Evolutionary conservation across 2,113 vertebrate genomes (phyloP).

Genomic region (Lepidothrix coronata): DNA sequence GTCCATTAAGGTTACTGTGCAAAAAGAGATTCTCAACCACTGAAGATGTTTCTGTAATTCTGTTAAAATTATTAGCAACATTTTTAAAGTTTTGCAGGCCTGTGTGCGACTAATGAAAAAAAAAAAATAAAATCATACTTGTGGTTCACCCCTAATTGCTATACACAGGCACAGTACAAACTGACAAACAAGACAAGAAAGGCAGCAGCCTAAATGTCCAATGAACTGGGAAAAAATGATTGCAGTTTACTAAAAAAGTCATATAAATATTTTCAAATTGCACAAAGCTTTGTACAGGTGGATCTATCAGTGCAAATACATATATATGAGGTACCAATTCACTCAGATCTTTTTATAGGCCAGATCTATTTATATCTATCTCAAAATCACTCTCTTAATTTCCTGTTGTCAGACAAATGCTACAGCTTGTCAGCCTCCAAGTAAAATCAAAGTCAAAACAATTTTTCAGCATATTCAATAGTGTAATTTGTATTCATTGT

Average conservation of each 20-base stretch:
- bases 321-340: conserved; percentile 72
- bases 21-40: conserved; percentile 11
- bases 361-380: conserved; percentile 55
- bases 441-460: conserved; percentile 5
- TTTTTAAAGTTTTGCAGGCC: conserved; percentile 33
- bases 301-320: conserved; percentile 71
- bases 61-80: conserved; percentile 41
- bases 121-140: not conserved
- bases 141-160: conserved; percentile 10
- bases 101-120: not conserved
- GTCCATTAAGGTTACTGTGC: conserved; percentile 44
- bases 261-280: conserved; percentile 44
- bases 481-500: not conserved
- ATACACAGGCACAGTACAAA: not conserved
- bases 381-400: conserved; percentile 35
- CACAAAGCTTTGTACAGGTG: conserved; percentile 64
- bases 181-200: conserved; percentile 25
- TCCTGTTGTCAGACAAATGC: conserved; percentile 26
- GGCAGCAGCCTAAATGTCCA: conserved; percentile 47
- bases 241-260: conserved; percentile 34
- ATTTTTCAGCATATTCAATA: not conserved
- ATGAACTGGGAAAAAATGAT: not conserved
- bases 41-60: not conserved
- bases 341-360: not conserved
- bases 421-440: not conserved